Percentiles rank a stretch among this genome's conserved stretches.
Evolutionary conservation across 2,888 invertebrate genomes (phyloP).

Genomic region (Diplazon laetatorius): DNA sequence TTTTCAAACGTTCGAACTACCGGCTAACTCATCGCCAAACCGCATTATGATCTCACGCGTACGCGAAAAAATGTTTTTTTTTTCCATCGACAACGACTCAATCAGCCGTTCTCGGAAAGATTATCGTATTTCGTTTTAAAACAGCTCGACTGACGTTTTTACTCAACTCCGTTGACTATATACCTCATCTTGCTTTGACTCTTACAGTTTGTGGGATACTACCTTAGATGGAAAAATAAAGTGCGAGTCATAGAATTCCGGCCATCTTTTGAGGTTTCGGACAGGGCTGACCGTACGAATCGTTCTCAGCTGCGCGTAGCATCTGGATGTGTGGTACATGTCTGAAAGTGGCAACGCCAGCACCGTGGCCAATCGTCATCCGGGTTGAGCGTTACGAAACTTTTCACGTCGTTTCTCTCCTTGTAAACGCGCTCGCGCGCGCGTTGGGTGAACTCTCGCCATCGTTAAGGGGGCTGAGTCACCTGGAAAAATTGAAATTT

Average conservation of each 20-base stretch:
- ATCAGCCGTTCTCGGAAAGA: constrained; percentile 11
- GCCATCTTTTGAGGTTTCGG: too few relatives aligned
- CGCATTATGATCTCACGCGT: constrained; percentile 8
- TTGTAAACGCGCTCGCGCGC: neutral
- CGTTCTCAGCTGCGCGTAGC: constrained; percentile 19
- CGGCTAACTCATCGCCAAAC: neutral
- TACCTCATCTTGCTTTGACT: too few relatives aligned
- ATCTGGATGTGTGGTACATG: constrained; percentile 25
- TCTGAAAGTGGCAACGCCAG: neutral
- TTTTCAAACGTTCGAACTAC: constrained; percentile 31
- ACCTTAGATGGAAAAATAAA: too few relatives aligned
- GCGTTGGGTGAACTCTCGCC: constrained; percentile 36
- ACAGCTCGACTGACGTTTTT: neutral
- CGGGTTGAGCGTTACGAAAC: constrained; percentile 42
- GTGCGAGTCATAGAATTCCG: too few relatives aligned
- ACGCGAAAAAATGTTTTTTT: constrained; percentile 14
- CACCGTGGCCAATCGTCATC: constrained; percentile 38
- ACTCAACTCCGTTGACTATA: neutral
- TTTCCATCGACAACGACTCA: neutral
- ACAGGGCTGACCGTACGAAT: too few relatives aligned
- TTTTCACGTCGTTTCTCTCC: constrained; percentile 1
- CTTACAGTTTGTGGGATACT: too few relatives aligned
- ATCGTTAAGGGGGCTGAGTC: too few relatives aligned
- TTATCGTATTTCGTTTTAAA: neutral
- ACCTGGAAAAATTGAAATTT: too few relatives aligned